Evolutionary conservation across 1,140 invertebrate genomes (phyloP).

Genomic region (Drosophila baimaii): DNA sequence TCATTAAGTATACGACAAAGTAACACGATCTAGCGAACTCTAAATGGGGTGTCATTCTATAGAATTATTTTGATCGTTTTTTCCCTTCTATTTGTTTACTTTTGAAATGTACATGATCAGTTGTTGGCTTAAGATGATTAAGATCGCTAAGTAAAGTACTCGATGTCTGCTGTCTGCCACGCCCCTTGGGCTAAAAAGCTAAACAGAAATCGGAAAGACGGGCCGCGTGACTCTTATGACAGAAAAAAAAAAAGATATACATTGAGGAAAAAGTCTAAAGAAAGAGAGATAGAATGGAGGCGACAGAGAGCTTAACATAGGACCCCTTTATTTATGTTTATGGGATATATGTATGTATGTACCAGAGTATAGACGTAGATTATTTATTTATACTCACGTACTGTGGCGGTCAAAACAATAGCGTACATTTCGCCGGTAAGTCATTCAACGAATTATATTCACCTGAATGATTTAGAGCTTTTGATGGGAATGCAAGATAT

Average conservation of each 20-base stretch:
- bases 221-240: conserved; percentile 70
- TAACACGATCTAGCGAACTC: conserved; percentile 1
- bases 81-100: conserved; percentile 11
- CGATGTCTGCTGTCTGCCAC: conserved; percentile 4
- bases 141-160: conserved; percentile 32
- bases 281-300: conserved; percentile 6
- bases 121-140: conserved; percentile 12
- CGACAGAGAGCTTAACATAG: conserved; percentile 37
- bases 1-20: background rate
- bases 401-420: conserved; percentile 12
- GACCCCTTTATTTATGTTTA: conserved; percentile 67
- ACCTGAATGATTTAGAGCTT: background rate
- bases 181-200: conserved; percentile 5
- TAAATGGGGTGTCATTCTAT: background rate
- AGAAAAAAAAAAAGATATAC: conserved; percentile 56
- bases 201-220: conserved; percentile 14
- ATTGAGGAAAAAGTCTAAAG: conserved; percentile 36
- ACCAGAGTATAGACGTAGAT: conserved; percentile 11
- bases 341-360: conserved; percentile 37
- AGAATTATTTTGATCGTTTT: background rate
- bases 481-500: too few relatives aligned
- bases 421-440: background rate
- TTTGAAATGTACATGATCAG: conserved; percentile 11
- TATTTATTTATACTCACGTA: conserved; percentile 38
- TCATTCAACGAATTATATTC: background rate